phyloP scores from a whole-genome alignment of 2,113 vertebrate genomes.

The Terrapene triunguis region DNA sequence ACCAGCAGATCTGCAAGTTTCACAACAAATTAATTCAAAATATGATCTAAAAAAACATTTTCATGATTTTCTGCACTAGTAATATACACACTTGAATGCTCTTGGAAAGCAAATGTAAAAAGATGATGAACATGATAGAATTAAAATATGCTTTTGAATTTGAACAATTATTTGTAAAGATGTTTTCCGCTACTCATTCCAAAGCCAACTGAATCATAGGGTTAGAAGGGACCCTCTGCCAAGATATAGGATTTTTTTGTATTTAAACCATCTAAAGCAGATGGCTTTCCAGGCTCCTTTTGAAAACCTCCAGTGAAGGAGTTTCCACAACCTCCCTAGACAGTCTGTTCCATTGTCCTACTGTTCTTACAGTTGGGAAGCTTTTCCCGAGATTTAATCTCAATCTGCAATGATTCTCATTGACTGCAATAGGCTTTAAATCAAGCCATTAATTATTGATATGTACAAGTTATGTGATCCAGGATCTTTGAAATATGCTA shows the following conservation, averaged over 20 bases:
- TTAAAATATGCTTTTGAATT: background rate
- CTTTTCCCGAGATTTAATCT: background rate
- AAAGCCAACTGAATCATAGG: background rate
- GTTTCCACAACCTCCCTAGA: background rate
- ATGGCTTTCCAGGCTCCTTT: background rate
- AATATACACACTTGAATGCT: background rate
- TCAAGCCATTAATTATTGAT: background rate
- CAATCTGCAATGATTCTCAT: background rate
- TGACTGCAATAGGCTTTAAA: background rate
- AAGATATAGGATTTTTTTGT: background rate
- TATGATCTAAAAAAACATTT: background rate
- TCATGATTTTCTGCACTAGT: background rate
- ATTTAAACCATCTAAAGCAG: background rate
- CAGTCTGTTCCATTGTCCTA: background rate
- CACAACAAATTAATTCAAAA: background rate
- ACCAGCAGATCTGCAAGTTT: background rate
- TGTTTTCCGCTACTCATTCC: background rate
- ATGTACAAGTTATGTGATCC: background rate
- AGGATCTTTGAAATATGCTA: background rate
- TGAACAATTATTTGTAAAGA: background rate
- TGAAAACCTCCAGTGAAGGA: background rate
- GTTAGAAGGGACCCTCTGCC: background rate
- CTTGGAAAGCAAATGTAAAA: background rate
- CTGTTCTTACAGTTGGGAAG: background rate
- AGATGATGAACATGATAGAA: background rate